Evolutionary conservation across 2,797 vertebrate species (phyloP), one percentile per base, ranked within the genome.

Genomic region (Spinus olivaceus): DNA sequence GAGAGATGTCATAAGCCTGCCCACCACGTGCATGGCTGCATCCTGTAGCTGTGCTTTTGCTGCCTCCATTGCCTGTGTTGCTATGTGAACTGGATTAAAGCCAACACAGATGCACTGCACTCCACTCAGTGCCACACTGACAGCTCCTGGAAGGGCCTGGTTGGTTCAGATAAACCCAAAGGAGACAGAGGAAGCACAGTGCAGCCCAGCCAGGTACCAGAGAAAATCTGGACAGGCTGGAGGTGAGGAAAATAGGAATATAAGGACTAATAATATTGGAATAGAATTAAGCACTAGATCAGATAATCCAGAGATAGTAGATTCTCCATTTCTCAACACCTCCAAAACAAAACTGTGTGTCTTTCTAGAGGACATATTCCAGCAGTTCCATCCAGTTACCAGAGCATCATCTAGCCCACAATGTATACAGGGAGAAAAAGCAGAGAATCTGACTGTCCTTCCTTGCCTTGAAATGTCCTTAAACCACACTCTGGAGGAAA

Each of bases 71-170:
- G 12, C 39, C 69, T 65, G 44, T 89, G 79, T 95, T 95, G 69
- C 90, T 32, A 81, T 84, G 92, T 35, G 47, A 54, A 8, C 65
- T 9, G 73, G 80, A 84, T 94, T 90, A 88, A 86, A 90, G 63
- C 41, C 81, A 76, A 2, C 35, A 19, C n/a, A 54, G 83, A 78
- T 20, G 65, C 30, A 6, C 12, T 44, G 67, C 56, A 28, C 44
- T 12, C 10, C 7, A 1, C 59, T 0, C 1, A 64, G 61, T 8
- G 53, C 65, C 39, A 35, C 35, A 2, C 24, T 8, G 22, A 37
- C 0, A 0, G 59, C 73, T 84, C 79, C 84, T 51, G 8, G 32
- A 50, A 59, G 78, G 64, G 60, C 70, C 30, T 42, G 9, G 22
- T 28, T 7, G 0, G 39, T 11, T 84, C 30, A 76, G 42, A 67